A percentile compares a stretch with the other conserved stretches of the same genome.
Conservation (phyloP, 2,797 vertebrate genomes). For the Sebastes oblongus region DNA sequence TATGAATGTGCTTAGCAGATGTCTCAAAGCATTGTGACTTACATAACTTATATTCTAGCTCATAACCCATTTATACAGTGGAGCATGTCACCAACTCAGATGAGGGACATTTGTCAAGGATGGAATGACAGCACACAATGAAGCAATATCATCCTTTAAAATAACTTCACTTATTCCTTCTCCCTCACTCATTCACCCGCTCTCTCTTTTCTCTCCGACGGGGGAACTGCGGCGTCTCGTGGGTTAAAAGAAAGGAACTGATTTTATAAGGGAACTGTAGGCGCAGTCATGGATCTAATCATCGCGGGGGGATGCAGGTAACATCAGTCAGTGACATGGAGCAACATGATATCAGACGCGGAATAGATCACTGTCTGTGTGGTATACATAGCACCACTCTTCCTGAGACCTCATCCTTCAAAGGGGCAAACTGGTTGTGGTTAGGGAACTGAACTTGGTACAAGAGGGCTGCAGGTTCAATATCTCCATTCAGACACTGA, state of each 20-base stretch:
- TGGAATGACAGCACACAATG: slow-evolving; percentile 61
- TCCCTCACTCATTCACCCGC: slow-evolving; percentile 29
- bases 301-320: slow-evolving; percentile 72
- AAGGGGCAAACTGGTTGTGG: slow-evolving; percentile 83
- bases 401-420: slow-evolving; percentile 81
- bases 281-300: slow-evolving; percentile 82
- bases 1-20: slow-evolving; percentile 71
- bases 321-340: slow-evolving; percentile 84
- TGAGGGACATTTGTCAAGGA: slow-evolving; percentile 76
- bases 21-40: slow-evolving; percentile 66
- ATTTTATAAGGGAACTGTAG: slow-evolving; percentile 79
- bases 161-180: slow-evolving; percentile 57
- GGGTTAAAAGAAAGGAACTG: slow-evolving; percentile 74
- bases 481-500: slow-evolving; percentile 82
- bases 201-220: slow-evolving; percentile 8
- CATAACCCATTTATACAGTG: slow-evolving; percentile 70
- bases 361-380: slow-evolving; percentile 80
- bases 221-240: slow-evolving; percentile 37
- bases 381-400: slow-evolving; percentile 76
- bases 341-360: slow-evolving; percentile 81
- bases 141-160: slow-evolving; percentile 71
- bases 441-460: slow-evolving; percentile 85
- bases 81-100: slow-evolving; percentile 66
- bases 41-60: slow-evolving; percentile 70
- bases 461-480: slow-evolving; percentile 82